These are phyloP conservation scores for Alligator mississippiensis DNA, from an alignment of 2,113 vertebrate genomes.

Conservation along the genomic window DNA sequence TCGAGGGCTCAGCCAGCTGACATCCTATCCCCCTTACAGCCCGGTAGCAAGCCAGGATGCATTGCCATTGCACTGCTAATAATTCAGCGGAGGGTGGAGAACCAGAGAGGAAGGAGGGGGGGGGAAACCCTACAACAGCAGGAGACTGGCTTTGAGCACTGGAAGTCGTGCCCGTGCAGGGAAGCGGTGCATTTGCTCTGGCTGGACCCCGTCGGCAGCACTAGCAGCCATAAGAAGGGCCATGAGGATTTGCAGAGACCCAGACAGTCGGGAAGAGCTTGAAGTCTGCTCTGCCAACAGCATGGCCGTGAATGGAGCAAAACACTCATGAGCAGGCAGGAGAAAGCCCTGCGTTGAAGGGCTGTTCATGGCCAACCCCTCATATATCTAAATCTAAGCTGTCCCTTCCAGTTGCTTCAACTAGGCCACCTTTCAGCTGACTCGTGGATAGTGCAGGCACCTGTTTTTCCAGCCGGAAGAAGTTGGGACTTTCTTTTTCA, in stretches of 20 bases:
- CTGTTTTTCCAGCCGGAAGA: neutral
- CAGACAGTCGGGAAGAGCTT: neutral
- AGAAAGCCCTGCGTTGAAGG: neutral
- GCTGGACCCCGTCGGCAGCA: rapidly evolving
- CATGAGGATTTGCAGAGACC: neutral
- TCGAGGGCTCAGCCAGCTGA: conserved; percentile 58
- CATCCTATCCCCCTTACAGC: conserved; percentile 6
- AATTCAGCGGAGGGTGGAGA: neutral
- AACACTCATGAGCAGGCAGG: neutral
- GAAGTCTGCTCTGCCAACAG: neutral
- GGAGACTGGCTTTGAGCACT: neutral
- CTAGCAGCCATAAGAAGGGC: neutral
- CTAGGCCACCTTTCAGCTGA: neutral
- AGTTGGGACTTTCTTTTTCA: neutral
- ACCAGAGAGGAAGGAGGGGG: neutral
- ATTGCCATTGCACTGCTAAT: rapidly evolving
- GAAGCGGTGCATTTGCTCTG: neutral
- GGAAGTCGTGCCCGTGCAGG: rapidly evolving
- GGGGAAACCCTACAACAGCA: neutral
- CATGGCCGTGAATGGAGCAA: neutral
- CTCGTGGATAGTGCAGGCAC: neutral
- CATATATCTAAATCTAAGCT: neutral
- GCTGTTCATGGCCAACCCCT: neutral
- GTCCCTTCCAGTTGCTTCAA: neutral
- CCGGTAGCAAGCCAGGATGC: neutral